Base-by-base conservation (phyloP, 1,140 invertebrate genomes). In the Ditylenchus dipsaci region DNA sequence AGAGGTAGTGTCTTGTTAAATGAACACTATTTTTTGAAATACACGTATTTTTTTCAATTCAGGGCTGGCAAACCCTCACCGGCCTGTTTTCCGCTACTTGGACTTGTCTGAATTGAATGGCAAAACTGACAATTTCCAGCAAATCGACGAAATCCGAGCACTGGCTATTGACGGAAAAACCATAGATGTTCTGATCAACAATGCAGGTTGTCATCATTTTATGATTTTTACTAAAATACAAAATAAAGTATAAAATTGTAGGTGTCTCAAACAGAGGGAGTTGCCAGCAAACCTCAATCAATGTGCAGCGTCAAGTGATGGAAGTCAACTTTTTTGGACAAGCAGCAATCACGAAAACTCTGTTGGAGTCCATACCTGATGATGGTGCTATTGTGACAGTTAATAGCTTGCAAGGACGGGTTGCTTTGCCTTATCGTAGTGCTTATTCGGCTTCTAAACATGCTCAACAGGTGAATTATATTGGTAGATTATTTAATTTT, bases 241-340 rank as follows among this genome's bases (percentile, higher is more conserved):
- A n/a, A n/a, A n/a, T n/a, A n/a, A n/a, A n/a, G n/a, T 21, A 3
- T 53, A 7, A 21, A 26, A 17, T 53, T 53, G 8, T 7, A 53
- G 49, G 59, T 43, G 19, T 61, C 13, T 61, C 59, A 8, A 75
- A 19, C 19, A 85, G 94, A 79, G 92, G 92, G 5, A 86, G 88
- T 76, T 88, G 90, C 63, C 69, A 88, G 21, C 85, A 89, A 56
- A 95, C 93, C 1, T 85, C 88, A 47, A 80, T 93, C 17, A 89
- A 91, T 81, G 91, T 96, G 27, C 89, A 95, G 84, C 86, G 89
- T 58, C 89, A 90, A 87, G 86, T 97, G 23, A 38, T 69, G 8
- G 83, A 88, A 29, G 88, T 94, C 1, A 97, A 97, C 86, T 96
- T 93, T 85, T 93, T 96, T 87, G 92, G 92, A 29, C 88, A 91